Evolutionary conservation across 2,113 vertebrate genomes (phyloP).

Genomic region (Solea solea): DNA sequence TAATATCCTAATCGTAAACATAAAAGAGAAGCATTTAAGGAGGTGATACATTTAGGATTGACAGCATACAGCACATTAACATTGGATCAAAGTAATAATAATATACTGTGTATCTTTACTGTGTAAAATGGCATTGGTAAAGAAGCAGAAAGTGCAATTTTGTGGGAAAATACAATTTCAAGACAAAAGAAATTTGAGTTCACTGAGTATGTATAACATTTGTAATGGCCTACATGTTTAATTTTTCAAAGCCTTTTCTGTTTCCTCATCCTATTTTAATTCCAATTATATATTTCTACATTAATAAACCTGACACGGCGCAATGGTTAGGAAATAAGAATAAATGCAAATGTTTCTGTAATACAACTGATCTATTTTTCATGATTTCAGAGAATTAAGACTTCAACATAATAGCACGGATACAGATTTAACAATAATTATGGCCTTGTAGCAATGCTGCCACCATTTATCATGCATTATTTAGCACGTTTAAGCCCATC

Average conservation of each 20-base stretch:
- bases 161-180: background rate
- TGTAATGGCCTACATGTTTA: background rate
- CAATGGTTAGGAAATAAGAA: background rate
- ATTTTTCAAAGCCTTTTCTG: background rate
- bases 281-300: background rate
- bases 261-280: background rate
- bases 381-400: background rate
- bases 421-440: background rate
- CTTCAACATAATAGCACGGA: background rate
- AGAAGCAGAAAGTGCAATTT: too few species aligned
- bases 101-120: too few species aligned
- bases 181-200: background rate
- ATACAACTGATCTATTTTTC: background rate
- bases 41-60: background rate
- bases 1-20: background rate
- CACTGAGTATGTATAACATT: background rate
- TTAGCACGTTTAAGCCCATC: constrained; percentile 4
- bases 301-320: background rate
- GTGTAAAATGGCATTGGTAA: too few species aligned
- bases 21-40: background rate
- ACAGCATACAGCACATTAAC: background rate
- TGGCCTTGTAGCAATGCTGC: background rate
- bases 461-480: constrained; percentile 7
- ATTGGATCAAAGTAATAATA: too few species aligned
- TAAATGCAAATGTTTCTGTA: background rate